A percentile compares a stretch with the other conserved stretches of the same genome.
phyloP scores from a whole-genome alignment of 1,140 invertebrate species.

The Tetraneura akinire region DNA sequence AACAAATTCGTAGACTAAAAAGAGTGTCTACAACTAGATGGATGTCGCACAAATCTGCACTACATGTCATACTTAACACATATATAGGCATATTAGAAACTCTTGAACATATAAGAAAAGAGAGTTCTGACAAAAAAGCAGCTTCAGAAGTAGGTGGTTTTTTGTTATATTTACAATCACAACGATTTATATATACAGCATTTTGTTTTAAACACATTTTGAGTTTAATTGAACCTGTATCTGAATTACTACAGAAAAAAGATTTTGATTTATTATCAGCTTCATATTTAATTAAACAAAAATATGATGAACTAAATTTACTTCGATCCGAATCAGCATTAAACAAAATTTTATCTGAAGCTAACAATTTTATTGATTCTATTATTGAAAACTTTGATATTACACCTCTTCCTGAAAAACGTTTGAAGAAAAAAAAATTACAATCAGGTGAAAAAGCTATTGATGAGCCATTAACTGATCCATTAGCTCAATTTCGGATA shows the following conservation, averaged over 20 bases:
- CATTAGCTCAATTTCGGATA: background rate
- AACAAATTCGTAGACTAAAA: background rate
- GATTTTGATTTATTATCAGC: background rate
- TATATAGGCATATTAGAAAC: background rate
- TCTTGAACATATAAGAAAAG: background rate
- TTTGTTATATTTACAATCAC: background rate
- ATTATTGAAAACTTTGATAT: background rate
- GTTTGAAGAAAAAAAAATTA: background rate
- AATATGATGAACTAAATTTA: background rate
- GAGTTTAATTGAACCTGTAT: background rate
- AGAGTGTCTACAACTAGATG: slow-evolving; percentile 3
- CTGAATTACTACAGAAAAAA: background rate
- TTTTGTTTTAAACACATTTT: background rate
- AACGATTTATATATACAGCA: background rate
- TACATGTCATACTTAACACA: background rate
- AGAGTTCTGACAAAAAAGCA: background rate
- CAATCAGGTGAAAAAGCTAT: background rate
- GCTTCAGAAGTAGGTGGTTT: background rate
- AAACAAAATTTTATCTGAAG: background rate
- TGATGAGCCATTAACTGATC: background rate
- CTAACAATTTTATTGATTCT: background rate
- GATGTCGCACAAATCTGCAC: slow-evolving; percentile 3
- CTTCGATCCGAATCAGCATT: background rate
- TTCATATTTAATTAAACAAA: slow-evolving; percentile 3
- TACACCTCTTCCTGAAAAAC: background rate